These are phyloP conservation scores for Mormyrus lacerda DNA, from an alignment of 2,113 vertebrate genomes.

Conservation along the genomic window DNA sequence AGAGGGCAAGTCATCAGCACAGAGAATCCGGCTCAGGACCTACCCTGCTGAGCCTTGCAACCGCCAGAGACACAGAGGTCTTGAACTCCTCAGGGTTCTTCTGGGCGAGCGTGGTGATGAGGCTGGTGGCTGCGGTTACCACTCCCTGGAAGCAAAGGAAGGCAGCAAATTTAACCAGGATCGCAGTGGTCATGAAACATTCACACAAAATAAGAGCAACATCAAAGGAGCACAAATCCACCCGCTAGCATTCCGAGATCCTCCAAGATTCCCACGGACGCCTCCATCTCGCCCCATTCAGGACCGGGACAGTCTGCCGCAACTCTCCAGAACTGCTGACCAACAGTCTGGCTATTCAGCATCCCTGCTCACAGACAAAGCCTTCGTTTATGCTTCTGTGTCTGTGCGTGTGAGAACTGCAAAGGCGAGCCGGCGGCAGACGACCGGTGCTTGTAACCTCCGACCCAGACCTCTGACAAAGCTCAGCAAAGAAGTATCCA, in stretches of 20 bases:
- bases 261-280: background rate
- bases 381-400: background rate
- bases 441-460: background rate
- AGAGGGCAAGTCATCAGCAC: background rate
- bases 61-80: conserved; percentile 79
- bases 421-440: background rate
- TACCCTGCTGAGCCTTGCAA: conserved; percentile 82
- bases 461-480: background rate
- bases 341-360: background rate
- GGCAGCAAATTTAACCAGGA: background rate
- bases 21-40: background rate
- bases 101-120: conserved; percentile 84
- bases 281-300: background rate
- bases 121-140: conserved; percentile 79
- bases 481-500: background rate
- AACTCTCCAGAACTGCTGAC: background rate
- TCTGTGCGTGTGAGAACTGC: background rate
- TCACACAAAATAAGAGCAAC: background rate
- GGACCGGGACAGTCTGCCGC: background rate
- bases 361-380: background rate
- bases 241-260: background rate
- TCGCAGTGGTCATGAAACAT: background rate
- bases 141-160: conserved; percentile 63
- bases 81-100: conserved; percentile 93
- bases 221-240: background rate